Percentiles rank a stretch among this genome's conserved stretches.
Evolutionary conservation across 2,113 vertebrate species (phyloP).

Genomic region (Pheucticus melanocephalus): DNA sequence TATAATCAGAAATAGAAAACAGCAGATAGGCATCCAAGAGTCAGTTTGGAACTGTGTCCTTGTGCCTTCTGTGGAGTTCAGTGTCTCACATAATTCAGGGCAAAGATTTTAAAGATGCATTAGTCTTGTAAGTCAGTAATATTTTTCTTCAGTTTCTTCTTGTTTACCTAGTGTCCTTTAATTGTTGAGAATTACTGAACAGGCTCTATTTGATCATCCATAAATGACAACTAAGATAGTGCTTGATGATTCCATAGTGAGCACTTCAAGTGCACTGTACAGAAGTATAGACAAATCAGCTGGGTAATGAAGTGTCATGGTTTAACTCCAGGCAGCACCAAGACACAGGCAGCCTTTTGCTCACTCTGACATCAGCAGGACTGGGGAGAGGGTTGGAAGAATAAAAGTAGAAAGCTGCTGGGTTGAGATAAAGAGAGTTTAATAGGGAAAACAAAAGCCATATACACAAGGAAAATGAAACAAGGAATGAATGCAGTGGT

Average conservation of each 20-base stretch:
- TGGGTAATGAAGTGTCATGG: too few species aligned
- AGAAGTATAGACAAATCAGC: neutral
- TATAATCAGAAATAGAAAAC: neutral
- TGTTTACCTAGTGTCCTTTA: neutral
- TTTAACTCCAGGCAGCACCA: neutral
- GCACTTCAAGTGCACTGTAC: neutral
- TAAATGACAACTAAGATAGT: neutral
- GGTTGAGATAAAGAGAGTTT: neutral
- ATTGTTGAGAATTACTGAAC: neutral
- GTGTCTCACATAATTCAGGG: neutral
- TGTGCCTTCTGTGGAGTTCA: neutral
- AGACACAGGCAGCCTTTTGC: fast-evolving
- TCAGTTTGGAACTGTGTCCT: neutral
- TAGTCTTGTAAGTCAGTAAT: neutral
- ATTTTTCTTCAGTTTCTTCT: neutral
- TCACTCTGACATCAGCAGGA: neutral
- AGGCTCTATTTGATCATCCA: neutral
- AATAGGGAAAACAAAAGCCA: neutral
- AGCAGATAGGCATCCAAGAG: neutral
- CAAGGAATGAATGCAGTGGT: neutral
- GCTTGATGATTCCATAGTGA: neutral
- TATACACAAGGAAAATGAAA: neutral
- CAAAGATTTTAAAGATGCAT: neutral
- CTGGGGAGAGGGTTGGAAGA: neutral
- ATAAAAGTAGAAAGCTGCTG: neutral